Percentiles rank a stretch among this genome's conserved stretches.
phyloP scores from a whole-genome alignment of 2,113 vertebrate genomes.

The Nesospiza acunhae region DNA sequence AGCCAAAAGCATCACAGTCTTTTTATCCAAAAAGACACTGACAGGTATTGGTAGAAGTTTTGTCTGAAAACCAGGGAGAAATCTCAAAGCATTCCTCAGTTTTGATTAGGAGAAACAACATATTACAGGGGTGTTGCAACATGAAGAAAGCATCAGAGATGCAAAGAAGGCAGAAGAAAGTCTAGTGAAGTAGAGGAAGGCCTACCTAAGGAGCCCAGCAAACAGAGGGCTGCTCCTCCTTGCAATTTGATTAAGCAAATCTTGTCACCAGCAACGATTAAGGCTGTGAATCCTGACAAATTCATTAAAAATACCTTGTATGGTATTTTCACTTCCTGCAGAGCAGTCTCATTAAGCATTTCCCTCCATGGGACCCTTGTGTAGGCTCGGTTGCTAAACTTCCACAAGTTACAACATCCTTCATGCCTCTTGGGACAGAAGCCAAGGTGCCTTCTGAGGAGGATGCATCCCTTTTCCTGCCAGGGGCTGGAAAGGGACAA shows the following conservation, averaged over 20 bases:
- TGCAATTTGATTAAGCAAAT: not conserved
- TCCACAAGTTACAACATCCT: not conserved
- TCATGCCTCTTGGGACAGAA: not conserved
- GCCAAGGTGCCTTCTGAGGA: not conserved
- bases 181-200: not conserved
- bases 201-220: not conserved
- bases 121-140: not conserved
- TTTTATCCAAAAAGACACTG: not conserved
- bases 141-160: not conserved
- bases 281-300: not conserved
- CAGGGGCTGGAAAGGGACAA: not conserved
- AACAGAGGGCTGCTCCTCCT: not conserved
- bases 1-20: not conserved
- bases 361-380: not conserved
- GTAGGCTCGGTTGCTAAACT: not conserved
- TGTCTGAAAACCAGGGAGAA: not conserved
- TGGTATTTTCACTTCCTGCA: not conserved
- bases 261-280: fast-evolving
- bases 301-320: not conserved
- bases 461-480: not conserved
- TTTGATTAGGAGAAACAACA: not conserved
- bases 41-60: not conserved
- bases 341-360: not conserved
- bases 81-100: not conserved
- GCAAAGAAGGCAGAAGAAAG: not conserved